Evolutionary conservation across 2,888 invertebrate genomes (phyloP), one percentile per base, ranked within the genome.

Genomic region (Podotricha telesiphe): DNA sequence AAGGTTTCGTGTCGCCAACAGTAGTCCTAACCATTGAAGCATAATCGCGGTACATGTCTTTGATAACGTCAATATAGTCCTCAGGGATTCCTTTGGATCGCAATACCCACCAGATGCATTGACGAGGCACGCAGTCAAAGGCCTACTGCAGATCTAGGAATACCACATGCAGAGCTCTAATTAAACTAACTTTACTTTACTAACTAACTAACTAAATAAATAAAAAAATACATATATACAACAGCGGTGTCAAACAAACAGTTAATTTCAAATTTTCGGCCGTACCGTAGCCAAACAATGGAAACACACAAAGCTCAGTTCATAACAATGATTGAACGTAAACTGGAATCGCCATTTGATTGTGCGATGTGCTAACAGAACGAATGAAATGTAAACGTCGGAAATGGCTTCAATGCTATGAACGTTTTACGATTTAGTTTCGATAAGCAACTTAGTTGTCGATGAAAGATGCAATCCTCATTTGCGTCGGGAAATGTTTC

Each of bases 331-430:
- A 73, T 70, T 70, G 70, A 73, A 65, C 68, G 50, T 56, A 58
- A 70, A 70, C 68, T 70, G 64, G 67, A 69, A 71, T 69, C 69
- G 69, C 71, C 67, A 68, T 73, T 74, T 74, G 67, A 74, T 73
- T 68, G 73, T 69, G 69, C 67, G 62, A 70, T 61, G 68, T 67
- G 69, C 73, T 68, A 72, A 73, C 73, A 71, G 69, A 72, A 69
- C 68, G 63, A 72, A 70, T 67, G 72, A 67, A 74, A 69, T 68
- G 70, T 73, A 74, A 74, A 74, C 69, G 69, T 47, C 22, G 45
- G 59, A 53, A 67, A 45, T 45, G 53, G 28, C 22, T 22, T 28
- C 19, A 13, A 17, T 11, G 51, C 22, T 48, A 34, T 61, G 42
- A 53, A 53, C 50, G 42, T 68, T 71, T 71, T 69, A 71, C 69